These are phyloP conservation scores for Drosophila grimshawi DNA, from an alignment of 1,140 invertebrate species.

Conservation along the genomic window DNA sequence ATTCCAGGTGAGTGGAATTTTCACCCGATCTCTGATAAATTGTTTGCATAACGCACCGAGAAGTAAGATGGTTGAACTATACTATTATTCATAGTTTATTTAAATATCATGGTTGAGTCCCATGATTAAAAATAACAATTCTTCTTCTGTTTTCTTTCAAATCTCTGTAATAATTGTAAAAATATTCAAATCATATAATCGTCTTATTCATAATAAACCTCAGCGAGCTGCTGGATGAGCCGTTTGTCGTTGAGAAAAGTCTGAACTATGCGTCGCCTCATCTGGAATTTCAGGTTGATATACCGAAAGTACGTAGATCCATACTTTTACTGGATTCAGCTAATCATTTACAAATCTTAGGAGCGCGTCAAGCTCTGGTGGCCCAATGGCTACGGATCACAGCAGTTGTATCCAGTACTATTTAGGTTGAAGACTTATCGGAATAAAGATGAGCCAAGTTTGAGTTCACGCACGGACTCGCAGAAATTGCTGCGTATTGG, in stretches of 20 bases:
- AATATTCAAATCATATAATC: background rate
- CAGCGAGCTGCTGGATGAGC: constrained; percentile 60
- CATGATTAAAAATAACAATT: too few relatives aligned
- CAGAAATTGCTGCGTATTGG: constrained; percentile 88
- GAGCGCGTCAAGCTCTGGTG: constrained; percentile 90
- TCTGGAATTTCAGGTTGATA: constrained; percentile 65
- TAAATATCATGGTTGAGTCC: too few relatives aligned
- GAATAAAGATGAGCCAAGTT: constrained; percentile 11
- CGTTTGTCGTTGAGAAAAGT: constrained; percentile 32
- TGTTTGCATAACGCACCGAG: too few relatives aligned
- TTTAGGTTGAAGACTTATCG: constrained; percentile 83
- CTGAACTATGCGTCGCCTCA: constrained; percentile 34
- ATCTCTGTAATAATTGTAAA: too few relatives aligned
- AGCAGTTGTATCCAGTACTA: constrained; percentile 90
- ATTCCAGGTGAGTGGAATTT: constrained; percentile 50
- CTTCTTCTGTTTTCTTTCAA: too few relatives aligned
- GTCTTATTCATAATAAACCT: background rate
- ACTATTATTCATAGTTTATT: too few relatives aligned
- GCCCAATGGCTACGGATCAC: constrained; percentile 96
- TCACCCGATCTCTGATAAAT: too few relatives aligned
- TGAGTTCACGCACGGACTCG: constrained; percentile 59
- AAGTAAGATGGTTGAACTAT: background rate
- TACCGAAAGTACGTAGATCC: constrained; percentile 52
- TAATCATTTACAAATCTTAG: constrained; percentile 25
- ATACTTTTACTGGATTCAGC: too few relatives aligned